Evolutionary conservation across 1,140 invertebrate genomes (phyloP), one percentile per base, ranked within the genome.

Genomic region (Eupeodes corollae): DNA sequence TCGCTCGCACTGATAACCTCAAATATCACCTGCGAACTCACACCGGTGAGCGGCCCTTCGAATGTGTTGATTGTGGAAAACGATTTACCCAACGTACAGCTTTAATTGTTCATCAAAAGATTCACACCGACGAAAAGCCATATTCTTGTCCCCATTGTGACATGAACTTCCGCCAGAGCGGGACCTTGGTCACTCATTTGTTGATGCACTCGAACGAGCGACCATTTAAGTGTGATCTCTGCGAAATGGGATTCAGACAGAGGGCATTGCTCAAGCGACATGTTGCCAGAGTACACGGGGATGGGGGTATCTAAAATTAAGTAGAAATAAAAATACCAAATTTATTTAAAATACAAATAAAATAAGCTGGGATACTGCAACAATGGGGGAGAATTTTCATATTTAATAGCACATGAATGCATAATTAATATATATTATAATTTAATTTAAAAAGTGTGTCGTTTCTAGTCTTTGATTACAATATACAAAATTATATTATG

Each of bases 201-300:
- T 59, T 72, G 1, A 73, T 72, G 16, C 84, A 11, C 84, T 86
- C 57, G 84, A 79, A 1, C 76, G 82, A 5, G 81, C 84, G 53
- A 73, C 83, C 83, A 0, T 86, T 83, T 54, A 74, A 77, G 33
- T 86, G 83, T 68, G 75, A 72, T 45, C 53, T 74, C 6, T 75
- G 73, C 52, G 71, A 73, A 9, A 66, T 70, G 47, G 70, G 68
- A 14, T 75, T 74, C 38, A 70, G 70, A 30, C 69, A 71, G 43
- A 57, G 53, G 6, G 55, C 53, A 11, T 58, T 57, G 51, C 39
- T 61, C 5, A 41, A 21, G 16, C 3, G 39, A 15, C 39, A 41
- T 41, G 34, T 35, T 10, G 21, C 21, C 8, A 26, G 21, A 5
- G 21, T 8, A 26, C 21, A 26, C 8, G 21, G 21, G 21, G 8